Percentiles rank a stretch among this genome's conserved stretches.
Evolutionary conservation across 2,113 vertebrate species (phyloP).

Genomic region (Trachemys scripta): DNA sequence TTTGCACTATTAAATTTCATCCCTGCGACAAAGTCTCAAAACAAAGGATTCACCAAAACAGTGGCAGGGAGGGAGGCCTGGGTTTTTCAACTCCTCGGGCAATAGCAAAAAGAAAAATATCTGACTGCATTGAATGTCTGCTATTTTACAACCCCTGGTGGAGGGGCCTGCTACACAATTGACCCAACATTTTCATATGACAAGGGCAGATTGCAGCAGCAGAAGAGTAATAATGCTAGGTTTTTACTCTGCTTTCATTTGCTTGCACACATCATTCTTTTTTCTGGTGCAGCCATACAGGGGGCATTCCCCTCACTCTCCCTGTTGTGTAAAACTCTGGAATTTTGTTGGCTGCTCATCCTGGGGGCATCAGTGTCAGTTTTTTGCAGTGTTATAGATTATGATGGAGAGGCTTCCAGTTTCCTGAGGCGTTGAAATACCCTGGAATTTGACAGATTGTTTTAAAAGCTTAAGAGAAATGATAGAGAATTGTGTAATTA

Average conservation of each 20-base stretch:
- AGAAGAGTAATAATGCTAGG: rapidly evolving
- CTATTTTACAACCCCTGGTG: no score
- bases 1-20: no score
- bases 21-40: no score
- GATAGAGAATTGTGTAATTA: not conserved
- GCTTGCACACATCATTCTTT: no score
- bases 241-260: not conserved
- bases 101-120: no score
- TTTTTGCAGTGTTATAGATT: rapidly evolving
- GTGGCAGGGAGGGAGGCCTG: no score
- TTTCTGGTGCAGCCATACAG: not conserved
- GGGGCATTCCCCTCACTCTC: not conserved
- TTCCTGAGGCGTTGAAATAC: not conserved
- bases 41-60: no score
- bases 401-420: rapidly evolving
- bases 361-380: rapidly evolving
- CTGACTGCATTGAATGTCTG: not conserved
- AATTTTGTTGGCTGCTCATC: not conserved
- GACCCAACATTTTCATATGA: not conserved
- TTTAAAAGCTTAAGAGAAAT: not conserved
- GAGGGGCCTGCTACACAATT: not conserved
- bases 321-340: not conserved
- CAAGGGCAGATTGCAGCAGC: not conserved
- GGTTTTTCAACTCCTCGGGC: no score
- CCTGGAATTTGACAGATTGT: not conserved